A percentile compares a stretch with the other conserved stretches of the same genome.
Evolutionary conservation across 2,888 invertebrate species (phyloP).

Genomic region (Melitaea athalia): DNA sequence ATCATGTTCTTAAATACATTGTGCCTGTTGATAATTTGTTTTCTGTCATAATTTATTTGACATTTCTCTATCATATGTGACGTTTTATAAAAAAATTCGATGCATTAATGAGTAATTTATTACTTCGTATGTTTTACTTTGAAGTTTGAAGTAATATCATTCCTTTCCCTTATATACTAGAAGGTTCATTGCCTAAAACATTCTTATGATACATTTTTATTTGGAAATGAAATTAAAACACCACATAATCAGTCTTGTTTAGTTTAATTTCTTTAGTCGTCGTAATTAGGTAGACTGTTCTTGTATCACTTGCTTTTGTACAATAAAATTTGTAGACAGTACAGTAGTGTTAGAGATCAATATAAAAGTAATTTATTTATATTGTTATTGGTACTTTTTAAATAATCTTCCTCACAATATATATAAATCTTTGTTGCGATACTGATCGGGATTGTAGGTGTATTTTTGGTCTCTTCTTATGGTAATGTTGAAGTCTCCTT

Average conservation of each 20-base stretch:
- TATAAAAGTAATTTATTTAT: no score
- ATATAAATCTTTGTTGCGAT: conserved; percentile 18
- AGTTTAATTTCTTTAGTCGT: no score
- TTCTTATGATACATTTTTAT: no score
- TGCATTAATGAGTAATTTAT: conserved; percentile 44
- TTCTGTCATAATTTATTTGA: neutral
- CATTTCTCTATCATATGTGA: conserved; percentile 6
- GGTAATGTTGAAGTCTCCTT: conserved; percentile 31
- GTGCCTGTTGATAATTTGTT: neutral
- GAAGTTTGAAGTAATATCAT: conserved; percentile 48
- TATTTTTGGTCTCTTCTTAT: conserved; percentile 35
- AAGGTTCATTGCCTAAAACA: neutral
- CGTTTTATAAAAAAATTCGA: conserved; percentile 7
- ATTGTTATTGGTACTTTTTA: neutral
- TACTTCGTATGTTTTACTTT: conserved; percentile 41
- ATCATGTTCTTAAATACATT: neutral
- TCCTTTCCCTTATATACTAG: neutral
- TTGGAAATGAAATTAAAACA: no score
- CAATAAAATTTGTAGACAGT: no score
- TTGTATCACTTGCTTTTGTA: no score
- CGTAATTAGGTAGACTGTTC: no score
- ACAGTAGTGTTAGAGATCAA: no score
- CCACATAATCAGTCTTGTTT: no score
- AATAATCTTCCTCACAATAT: conserved; percentile 4
- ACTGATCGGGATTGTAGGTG: conserved; percentile 18